Percentiles rank a stretch among this genome's conserved stretches.
These are phyloP conservation scores for Nemotelus nigrinus DNA, from an alignment of 2,888 invertebrate genomes.

Conservation along the genomic window DNA sequence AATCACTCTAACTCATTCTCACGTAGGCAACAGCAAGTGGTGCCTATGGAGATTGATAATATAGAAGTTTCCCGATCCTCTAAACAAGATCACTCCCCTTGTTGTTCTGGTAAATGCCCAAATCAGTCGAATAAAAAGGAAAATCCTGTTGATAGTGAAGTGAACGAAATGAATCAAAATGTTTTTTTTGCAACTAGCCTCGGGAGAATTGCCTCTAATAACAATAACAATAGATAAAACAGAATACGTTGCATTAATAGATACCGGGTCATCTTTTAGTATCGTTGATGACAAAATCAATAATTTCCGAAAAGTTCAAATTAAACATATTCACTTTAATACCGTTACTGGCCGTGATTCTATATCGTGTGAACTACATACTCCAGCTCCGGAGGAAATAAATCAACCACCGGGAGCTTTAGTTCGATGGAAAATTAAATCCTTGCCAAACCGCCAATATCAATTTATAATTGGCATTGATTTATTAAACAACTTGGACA, in stretches of 20 bases:
- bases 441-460: slow-evolving; percentile 40
- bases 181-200: slow-evolving; percentile 45
- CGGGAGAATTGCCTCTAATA: slow-evolving; percentile 44
- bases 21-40: too few relatives aligned
- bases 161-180: not conserved
- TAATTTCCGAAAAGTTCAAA: slow-evolving; percentile 36
- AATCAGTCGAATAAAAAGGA: too few relatives aligned
- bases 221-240: slow-evolving; percentile 36
- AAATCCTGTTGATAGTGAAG: too few relatives aligned
- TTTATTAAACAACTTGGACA: slow-evolving; percentile 24
- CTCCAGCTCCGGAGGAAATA: too few relatives aligned
- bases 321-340: slow-evolving; percentile 38
- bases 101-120: too few relatives aligned
- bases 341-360: slow-evolving; percentile 39
- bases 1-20: too few relatives aligned
- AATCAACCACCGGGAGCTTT: too few relatives aligned
- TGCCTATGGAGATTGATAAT: too few relatives aligned
- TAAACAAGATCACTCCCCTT: too few relatives aligned
- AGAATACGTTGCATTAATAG: slow-evolving; percentile 42
- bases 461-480: slow-evolving; percentile 42
- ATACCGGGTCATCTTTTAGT: slow-evolving; percentile 44
- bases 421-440: slow-evolving; percentile 33
- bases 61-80: too few relatives aligned
- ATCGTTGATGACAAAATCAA: slow-evolving; percentile 37
- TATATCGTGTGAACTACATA: slow-evolving; percentile 44